Percentiles rank a stretch among this genome's conserved stretches.
These are phyloP conservation scores for Hyperoodon ampullatus DNA, from an alignment of 2,113 vertebrate species.

Conservation along the genomic window DNA sequence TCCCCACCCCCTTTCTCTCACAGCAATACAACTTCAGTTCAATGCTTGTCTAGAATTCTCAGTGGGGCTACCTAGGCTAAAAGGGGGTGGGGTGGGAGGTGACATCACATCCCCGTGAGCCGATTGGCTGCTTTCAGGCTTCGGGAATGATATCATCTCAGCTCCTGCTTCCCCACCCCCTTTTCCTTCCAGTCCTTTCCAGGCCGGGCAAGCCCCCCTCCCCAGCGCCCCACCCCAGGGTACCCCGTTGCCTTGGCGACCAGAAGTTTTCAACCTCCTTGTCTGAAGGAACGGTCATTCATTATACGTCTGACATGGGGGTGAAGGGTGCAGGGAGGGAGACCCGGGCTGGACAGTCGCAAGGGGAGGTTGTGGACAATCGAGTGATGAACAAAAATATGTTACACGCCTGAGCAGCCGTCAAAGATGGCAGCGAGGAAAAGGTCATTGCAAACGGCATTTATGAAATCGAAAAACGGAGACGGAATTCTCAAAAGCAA, in stretches of 20 bases:
- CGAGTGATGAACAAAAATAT: slow-evolving; percentile 67
- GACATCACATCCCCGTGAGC: slow-evolving; percentile 91
- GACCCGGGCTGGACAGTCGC: slow-evolving; percentile 47
- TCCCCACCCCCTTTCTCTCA: slow-evolving; percentile 58
- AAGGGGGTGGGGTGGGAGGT: slow-evolving; percentile 75
- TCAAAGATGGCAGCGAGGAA: slow-evolving; percentile 56
- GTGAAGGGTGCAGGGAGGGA: slow-evolving; percentile 64
- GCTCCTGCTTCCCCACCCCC: slow-evolving; percentile 65
- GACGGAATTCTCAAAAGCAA: slow-evolving; percentile 34
- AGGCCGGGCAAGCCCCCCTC: slow-evolving; percentile 62
- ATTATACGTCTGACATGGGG: slow-evolving; percentile 81
- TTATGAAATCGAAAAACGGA: slow-evolving; percentile 40
- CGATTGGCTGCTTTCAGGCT: slow-evolving; percentile 88
- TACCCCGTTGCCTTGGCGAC: slow-evolving; percentile 89
- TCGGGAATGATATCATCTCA: slow-evolving; percentile 89
- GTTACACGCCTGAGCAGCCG: slow-evolving; percentile 70
- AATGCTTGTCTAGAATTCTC: slow-evolving; percentile 90
- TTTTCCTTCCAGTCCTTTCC: slow-evolving; percentile 70
- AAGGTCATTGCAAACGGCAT: slow-evolving; percentile 23
- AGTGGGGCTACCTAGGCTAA: slow-evolving; percentile 90
- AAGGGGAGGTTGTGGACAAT: slow-evolving; percentile 55
- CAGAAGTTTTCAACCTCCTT: slow-evolving; percentile 79
- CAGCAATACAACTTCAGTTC: slow-evolving; percentile 87
- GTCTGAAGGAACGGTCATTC: slow-evolving; percentile 87
- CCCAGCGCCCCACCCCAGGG: slow-evolving; percentile 83